Conservation (phyloP, 2,113 vertebrate genomes). For the Mesitornis unicolor region DNA sequence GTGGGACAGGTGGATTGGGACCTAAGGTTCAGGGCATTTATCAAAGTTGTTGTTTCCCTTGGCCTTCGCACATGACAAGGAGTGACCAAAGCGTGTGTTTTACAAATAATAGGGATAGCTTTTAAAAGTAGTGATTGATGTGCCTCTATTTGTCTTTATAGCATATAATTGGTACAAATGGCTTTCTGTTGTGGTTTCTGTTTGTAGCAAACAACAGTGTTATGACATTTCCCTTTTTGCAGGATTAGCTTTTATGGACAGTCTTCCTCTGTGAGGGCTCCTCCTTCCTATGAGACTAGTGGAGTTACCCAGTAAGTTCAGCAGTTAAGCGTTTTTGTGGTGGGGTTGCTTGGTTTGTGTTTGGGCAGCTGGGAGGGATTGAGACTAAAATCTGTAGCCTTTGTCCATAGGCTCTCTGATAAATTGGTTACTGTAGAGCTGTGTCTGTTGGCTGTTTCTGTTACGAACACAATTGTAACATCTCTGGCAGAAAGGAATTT, state of each 20-base stretch:
- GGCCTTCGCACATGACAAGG: neutral
- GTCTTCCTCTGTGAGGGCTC: conserved; percentile 53
- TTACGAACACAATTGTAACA: neutral
- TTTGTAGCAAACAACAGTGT: conserved; percentile 6
- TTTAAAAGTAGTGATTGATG: neutral
- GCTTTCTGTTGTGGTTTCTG: conserved; percentile 25
- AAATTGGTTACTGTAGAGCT: neutral
- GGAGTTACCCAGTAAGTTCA: conserved; percentile 61
- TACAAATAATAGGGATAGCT: neutral
- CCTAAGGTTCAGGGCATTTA: neutral
- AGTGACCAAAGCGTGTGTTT: neutral
- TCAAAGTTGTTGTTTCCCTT: neutral
- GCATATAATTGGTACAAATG: neutral
- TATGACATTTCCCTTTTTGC: conserved; percentile 44
- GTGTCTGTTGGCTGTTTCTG: neutral
- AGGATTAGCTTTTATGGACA: conserved; percentile 68
- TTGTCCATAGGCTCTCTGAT: neutral
- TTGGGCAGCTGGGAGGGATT: neutral
- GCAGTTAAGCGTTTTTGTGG: neutral
- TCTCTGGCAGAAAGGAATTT: neutral
- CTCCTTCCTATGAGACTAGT: conserved; percentile 57
- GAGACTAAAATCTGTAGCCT: neutral
- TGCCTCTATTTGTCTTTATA: neutral
- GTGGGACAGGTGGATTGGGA: neutral
- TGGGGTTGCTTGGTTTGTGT: neutral